phyloP scores from a whole-genome alignment of 1,140 invertebrate genomes.

The Plodia interpunctella region DNA sequence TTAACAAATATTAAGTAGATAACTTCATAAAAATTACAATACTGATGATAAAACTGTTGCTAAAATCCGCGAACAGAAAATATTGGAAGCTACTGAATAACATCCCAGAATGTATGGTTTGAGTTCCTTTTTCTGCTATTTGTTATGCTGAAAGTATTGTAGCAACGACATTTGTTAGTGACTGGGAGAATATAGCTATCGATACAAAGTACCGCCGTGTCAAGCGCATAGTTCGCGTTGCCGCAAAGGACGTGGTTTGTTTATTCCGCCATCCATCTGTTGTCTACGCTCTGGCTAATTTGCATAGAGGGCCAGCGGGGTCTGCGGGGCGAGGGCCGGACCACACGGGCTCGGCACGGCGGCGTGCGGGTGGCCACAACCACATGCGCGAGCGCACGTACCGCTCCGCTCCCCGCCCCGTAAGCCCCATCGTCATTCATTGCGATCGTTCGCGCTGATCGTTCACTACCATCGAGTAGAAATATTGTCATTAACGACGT shows the following conservation, averaged over 20 bases:
- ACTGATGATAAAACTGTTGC: too few relatives aligned
- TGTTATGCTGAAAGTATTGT: background rate
- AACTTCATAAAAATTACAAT: too few relatives aligned
- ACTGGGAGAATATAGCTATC: conserved; percentile 6
- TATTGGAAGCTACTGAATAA: background rate
- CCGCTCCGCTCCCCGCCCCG: conserved; percentile 30
- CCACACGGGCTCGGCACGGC: conserved; percentile 60
- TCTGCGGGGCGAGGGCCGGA: conserved; percentile 47
- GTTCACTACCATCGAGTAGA: conserved; percentile 61
- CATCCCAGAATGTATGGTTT: background rate
- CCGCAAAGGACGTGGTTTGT: conserved; percentile 68
- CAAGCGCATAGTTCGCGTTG: conserved; percentile 25
- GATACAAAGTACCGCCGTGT: conserved; percentile 24
- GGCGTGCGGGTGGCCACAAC: conserved; percentile 68
- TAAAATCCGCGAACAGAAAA: background rate
- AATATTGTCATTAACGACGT: conserved; percentile 67
- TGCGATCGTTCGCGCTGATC: conserved; percentile 65
- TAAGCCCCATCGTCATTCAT: conserved; percentile 65
- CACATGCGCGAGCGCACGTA: conserved; percentile 62
- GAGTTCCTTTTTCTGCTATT: background rate
- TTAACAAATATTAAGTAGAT: too few relatives aligned
- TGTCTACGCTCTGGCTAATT: conserved; percentile 72
- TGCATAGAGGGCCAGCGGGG: conserved; percentile 62
- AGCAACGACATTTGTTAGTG: background rate
- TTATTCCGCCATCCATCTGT: conserved; percentile 75